phyloP scores from a whole-genome alignment of 2,113 vertebrate species.

The Oplegnathus fasciatus region DNA sequence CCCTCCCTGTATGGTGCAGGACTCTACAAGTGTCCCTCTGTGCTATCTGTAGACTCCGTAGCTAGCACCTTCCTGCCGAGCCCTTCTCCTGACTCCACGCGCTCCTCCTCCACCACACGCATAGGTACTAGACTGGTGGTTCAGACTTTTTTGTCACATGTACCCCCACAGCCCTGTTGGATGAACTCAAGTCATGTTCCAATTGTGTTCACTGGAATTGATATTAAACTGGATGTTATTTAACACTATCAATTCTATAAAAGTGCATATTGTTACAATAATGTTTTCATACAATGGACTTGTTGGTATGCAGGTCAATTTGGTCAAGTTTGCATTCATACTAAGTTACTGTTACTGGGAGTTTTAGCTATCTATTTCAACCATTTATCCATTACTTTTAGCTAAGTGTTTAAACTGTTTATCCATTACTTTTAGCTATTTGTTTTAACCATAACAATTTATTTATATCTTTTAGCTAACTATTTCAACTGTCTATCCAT shows the following conservation, averaged over 20 bases:
- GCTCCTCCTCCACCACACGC: constrained; percentile 80
- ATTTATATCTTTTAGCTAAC: too few relatives aligned
- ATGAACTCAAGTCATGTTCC: background rate
- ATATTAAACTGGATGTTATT: background rate
- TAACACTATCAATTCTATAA: background rate
- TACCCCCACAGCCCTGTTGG: background rate
- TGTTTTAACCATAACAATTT: too few relatives aligned
- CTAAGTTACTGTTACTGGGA: background rate
- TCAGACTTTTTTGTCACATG: background rate
- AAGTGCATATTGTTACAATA: background rate
- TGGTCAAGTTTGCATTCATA: background rate
- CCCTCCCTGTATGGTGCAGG: constrained; percentile 1
- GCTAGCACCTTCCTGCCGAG: constrained; percentile 83
- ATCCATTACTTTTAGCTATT: too few relatives aligned
- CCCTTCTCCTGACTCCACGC: constrained; percentile 73
- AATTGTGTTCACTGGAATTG: too few relatives aligned
- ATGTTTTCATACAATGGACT: background rate
- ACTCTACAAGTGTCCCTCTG: constrained; percentile 73
- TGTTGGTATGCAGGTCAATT: background rate
- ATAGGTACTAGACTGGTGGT: constrained; percentile 77
- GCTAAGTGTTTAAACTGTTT: too few relatives aligned
- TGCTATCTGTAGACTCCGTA: constrained; percentile 74
- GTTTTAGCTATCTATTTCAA: background rate
- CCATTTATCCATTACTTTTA: background rate
- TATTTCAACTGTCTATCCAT: too few relatives aligned